Evolutionary conservation across 2,113 vertebrate genomes (phyloP).

Genomic region (Malurus alboscapulatus): DNA sequence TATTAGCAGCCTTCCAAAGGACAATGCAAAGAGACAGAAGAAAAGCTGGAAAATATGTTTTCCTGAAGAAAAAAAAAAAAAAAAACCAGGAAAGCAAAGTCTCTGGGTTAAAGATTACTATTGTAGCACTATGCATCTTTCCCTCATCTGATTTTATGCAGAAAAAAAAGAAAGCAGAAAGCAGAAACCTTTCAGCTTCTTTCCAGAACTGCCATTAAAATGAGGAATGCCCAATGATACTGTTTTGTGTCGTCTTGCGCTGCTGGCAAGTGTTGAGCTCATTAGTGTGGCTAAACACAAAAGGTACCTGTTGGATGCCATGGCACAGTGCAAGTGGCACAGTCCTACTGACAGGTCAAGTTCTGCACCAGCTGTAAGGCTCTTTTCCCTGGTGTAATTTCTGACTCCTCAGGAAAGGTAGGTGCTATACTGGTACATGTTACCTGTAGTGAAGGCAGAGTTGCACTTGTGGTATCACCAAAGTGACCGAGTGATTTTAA

Average conservation of each 20-base stretch:
- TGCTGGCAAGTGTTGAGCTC: neutral
- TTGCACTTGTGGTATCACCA: neutral
- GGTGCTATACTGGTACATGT: neutral
- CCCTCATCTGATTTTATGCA: neutral
- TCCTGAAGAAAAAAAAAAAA: neutral
- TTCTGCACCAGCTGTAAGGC: neutral
- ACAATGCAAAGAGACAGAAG: neutral
- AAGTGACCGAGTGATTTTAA: neutral
- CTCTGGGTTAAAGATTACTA: neutral
- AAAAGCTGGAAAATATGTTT: neutral
- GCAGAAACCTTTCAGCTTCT: neutral
- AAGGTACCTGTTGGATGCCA: accelerated
- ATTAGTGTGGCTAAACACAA: neutral
- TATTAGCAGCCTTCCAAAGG: neutral
- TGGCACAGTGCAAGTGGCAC: neutral
- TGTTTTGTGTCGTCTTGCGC: neutral
- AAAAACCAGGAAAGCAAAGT: neutral
- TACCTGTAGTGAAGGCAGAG: neutral
- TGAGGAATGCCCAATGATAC: neutral
- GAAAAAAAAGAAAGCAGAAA: no score
- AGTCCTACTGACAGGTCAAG: neutral
- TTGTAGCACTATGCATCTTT: neutral
- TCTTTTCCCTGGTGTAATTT: accelerated
- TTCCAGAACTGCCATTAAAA: neutral
- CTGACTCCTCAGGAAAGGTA: neutral